Conservation (phyloP, 2,888 invertebrate genomes). For the Cheilosia variabilis region DNA sequence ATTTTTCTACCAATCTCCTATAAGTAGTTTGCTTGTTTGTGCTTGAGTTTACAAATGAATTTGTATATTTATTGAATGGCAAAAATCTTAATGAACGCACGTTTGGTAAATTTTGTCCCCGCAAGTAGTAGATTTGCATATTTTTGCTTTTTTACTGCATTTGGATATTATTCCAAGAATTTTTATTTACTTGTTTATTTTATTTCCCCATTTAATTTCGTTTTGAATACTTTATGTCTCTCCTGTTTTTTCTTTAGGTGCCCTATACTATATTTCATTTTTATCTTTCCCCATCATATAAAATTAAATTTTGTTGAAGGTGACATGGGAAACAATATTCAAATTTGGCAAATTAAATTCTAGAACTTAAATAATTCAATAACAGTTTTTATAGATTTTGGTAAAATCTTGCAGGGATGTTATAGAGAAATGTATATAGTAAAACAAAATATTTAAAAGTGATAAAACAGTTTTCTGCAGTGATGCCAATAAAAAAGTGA, state of each 20-base stretch:
- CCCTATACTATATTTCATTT: neutral
- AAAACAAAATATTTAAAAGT: too few species aligned
- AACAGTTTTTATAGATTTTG: too few species aligned
- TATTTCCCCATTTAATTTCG: neutral
- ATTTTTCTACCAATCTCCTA: constrained; percentile 16
- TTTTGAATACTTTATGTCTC: too few species aligned
- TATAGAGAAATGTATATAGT: too few species aligned
- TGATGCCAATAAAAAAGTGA: too few species aligned
- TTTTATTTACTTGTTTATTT: neutral
- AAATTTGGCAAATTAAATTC: too few species aligned
- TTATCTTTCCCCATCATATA: too few species aligned
- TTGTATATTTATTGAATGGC: constrained; percentile 31
- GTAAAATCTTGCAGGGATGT: too few species aligned
- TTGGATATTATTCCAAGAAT: constrained; percentile 3
- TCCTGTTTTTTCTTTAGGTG: neutral
- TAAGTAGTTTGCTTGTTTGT: constrained; percentile 61
- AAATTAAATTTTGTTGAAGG: too few species aligned
- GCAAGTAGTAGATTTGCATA: constrained; percentile 1
- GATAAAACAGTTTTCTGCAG: too few species aligned
- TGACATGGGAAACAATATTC: too few species aligned
- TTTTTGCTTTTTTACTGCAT: constrained; percentile 1
- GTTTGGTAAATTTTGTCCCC: neutral
- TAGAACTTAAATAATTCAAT: too few species aligned
- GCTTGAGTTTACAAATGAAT: constrained; percentile 45
- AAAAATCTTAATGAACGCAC: neutral